A percentile compares a stretch with the other conserved stretches of the same genome.
phyloP scores from a whole-genome alignment of 2,888 invertebrate genomes.

The Taenaris catops region DNA sequence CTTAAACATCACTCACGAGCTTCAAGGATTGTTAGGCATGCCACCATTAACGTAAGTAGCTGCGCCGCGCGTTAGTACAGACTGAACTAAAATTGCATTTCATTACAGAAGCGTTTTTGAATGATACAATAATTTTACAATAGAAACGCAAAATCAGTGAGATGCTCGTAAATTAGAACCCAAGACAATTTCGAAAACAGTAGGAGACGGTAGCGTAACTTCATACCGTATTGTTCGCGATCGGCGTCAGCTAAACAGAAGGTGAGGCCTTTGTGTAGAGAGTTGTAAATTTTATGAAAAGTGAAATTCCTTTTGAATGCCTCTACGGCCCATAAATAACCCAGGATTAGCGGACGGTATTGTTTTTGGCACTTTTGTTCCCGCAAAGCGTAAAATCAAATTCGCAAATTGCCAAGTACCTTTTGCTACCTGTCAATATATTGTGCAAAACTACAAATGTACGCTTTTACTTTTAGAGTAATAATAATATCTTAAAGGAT shows the following conservation, averaged over 20 bases:
- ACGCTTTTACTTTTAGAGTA: constrained; percentile 25
- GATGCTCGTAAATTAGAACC: constrained; percentile 65
- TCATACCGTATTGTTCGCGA: constrained; percentile 66
- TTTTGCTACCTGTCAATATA: constrained; percentile 48
- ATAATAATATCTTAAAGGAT: too few relatives aligned
- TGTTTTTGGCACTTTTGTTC: constrained; percentile 73
- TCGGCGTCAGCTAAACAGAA: constrained; percentile 77
- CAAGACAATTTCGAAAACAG: constrained; percentile 76
- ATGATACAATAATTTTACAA: constrained; percentile 73
- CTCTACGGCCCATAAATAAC: constrained; percentile 72
- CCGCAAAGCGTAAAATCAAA: constrained; percentile 67
- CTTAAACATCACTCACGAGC: constrained; percentile 25
- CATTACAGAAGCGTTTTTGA: constrained; percentile 44
- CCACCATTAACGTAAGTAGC: constrained; percentile 33
- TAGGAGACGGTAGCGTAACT: constrained; percentile 76
- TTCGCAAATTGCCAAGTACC: constrained; percentile 57
- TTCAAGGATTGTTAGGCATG: constrained; percentile 26
- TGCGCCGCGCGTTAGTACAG: constrained; percentile 35
- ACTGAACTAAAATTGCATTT: constrained; percentile 50
- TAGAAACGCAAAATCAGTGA: constrained; percentile 65
- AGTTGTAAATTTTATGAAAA: constrained; percentile 80
- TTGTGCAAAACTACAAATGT: constrained; percentile 41
- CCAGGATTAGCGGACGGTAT: constrained; percentile 66
- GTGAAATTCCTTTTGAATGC: constrained; percentile 79
- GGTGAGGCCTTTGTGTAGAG: constrained; percentile 70